Evolutionary conservation across 2,113 vertebrate genomes (phyloP).

Genomic region (Tonatia bakeri): DNA sequence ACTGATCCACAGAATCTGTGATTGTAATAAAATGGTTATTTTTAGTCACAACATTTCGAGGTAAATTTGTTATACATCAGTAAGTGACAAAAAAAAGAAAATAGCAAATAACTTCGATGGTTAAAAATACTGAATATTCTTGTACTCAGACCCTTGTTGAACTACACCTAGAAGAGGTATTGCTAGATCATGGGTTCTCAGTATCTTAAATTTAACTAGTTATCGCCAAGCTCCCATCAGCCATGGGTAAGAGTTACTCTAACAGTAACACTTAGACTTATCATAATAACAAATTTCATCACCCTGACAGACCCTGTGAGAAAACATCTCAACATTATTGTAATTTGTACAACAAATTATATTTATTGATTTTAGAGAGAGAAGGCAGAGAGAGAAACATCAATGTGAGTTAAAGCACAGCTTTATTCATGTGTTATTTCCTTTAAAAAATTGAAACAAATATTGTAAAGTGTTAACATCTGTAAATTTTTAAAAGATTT

Average conservation of each 20-base stretch:
- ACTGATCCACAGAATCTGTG: background rate
- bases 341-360: background rate
- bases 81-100: background rate
- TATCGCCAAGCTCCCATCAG: background rate
- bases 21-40: background rate
- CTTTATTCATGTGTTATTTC: background rate
- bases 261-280: background rate
- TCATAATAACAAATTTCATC: background rate
- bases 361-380: no score
- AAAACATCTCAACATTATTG: background rate
- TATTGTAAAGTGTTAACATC: background rate
- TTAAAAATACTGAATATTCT: background rate
- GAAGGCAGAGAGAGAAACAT: no score
- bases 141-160: background rate
- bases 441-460: background rate
- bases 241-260: background rate
- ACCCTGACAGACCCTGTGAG: background rate
- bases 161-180: background rate
- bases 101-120: background rate
- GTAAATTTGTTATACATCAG: background rate
- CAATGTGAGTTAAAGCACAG: background rate
- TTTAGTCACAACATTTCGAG: background rate
- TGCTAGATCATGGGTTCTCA: background rate
- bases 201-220: background rate
- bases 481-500: background rate